These are phyloP conservation scores for Mastomys coucha DNA, from an alignment of 2,113 vertebrate genomes.

Conservation along the genomic window DNA sequence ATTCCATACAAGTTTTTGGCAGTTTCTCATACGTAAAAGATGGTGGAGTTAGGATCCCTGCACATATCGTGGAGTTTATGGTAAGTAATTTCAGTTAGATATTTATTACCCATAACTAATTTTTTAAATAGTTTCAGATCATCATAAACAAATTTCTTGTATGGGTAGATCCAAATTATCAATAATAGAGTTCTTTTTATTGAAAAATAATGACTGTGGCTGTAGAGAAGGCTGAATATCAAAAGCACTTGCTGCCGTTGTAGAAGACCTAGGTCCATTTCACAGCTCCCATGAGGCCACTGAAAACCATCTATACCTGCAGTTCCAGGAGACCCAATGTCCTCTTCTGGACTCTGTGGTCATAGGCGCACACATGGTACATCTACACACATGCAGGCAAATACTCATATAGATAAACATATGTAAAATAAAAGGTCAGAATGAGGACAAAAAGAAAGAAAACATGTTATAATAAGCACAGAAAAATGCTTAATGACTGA, in stretches of 20 bases:
- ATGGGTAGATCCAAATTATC: background rate
- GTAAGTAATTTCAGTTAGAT: background rate
- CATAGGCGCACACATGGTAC: background rate
- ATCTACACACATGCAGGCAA: background rate
- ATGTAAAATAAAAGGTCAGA: background rate
- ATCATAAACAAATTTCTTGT: background rate
- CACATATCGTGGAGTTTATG: background rate
- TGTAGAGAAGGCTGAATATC: background rate
- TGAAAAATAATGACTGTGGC: background rate
- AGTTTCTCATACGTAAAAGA: background rate
- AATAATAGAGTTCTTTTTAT: background rate
- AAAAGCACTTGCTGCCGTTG: background rate
- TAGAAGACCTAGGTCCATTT: background rate
- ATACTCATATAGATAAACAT: too few species aligned
- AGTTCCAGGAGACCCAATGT: background rate
- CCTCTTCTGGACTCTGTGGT: background rate
- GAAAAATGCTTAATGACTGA: background rate
- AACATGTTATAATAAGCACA: background rate
- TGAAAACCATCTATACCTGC: background rate
- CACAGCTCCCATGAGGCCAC: background rate
- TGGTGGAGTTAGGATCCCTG: background rate
- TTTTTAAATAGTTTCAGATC: background rate
- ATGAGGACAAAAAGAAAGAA: background rate
- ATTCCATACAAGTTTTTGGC: background rate
- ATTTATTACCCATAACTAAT: background rate